Evolutionary conservation across 2,888 invertebrate species (phyloP).

Genomic region (Agapostemon virescens): DNA sequence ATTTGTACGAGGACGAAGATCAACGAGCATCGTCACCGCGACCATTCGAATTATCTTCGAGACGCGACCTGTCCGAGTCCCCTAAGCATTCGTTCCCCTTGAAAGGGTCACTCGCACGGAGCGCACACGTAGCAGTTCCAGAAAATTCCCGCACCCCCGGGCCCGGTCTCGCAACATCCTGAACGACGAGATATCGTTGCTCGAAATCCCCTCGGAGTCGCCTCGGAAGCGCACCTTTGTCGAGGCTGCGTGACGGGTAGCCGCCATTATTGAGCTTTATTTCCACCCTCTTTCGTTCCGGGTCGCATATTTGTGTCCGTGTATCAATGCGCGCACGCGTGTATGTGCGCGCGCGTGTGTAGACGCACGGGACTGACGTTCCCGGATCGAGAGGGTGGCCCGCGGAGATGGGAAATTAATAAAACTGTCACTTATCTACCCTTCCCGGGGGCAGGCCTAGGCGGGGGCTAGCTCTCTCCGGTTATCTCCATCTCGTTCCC

Average conservation of each 20-base stretch:
- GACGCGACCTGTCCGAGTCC: neutral
- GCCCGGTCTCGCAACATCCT: conserved; percentile 29
- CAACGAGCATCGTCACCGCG: neutral
- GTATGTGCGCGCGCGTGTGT: conserved; percentile 36
- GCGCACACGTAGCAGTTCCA: neutral
- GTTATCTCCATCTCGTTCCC: conserved; percentile 37
- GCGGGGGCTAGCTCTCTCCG: conserved; percentile 13
- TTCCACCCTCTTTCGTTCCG: conserved; percentile 58
- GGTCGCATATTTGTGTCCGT: neutral
- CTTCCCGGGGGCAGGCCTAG: conserved; percentile 64
- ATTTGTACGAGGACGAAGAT: too few species aligned
- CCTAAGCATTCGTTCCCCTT: neutral
- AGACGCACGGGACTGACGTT: conserved; percentile 62
- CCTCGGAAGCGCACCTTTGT: conserved; percentile 31
- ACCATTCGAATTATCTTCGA: neutral
- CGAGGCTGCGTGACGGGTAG: conserved; percentile 55
- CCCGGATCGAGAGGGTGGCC: conserved; percentile 60
- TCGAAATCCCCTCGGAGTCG: conserved; percentile 50
- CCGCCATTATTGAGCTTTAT: conserved; percentile 76
- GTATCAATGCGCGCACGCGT: conserved; percentile 10
- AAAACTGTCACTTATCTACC: conserved; percentile 88
- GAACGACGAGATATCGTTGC: conserved; percentile 49
- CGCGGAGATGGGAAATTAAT: conserved; percentile 86
- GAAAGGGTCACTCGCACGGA: neutral
- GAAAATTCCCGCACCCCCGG: conserved; percentile 17